These are phyloP conservation scores for Drosophila nigrodunni DNA, from an alignment of 1,140 invertebrate species.

Conservation along the genomic window DNA sequence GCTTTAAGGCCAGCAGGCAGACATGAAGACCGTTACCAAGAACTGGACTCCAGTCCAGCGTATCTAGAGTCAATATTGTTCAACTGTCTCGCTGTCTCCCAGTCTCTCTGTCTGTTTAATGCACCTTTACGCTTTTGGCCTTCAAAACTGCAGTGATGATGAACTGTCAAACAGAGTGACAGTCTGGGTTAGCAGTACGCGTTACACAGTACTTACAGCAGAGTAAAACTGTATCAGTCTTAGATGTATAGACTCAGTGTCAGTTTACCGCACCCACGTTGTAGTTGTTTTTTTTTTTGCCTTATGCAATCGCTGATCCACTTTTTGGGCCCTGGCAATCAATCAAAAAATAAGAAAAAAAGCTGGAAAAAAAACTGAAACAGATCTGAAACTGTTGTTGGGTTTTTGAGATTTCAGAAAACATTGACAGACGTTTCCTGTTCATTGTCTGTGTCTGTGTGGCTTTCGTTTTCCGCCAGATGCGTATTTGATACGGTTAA, in stretches of 20 bases:
- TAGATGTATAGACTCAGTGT: slow-evolving; percentile 6
- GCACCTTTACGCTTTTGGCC: slow-evolving; percentile 68
- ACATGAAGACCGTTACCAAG: slow-evolving; percentile 57
- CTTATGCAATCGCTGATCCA: slow-evolving; percentile 75
- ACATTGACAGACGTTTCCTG: slow-evolving; percentile 77
- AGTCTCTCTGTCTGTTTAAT: slow-evolving; percentile 29
- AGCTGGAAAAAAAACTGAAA: slow-evolving; percentile 24
- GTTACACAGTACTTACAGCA: background rate
- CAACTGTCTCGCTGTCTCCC: slow-evolving; percentile 10
- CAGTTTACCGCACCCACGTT: slow-evolving; percentile 6
- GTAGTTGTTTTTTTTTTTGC: slow-evolving; percentile 6
- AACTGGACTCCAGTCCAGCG: slow-evolving; percentile 43
- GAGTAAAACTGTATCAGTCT: background rate
- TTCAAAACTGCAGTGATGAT: slow-evolving; percentile 51
- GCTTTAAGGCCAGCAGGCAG: background rate
- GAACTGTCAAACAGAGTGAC: slow-evolving; percentile 23
- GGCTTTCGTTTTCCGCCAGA: slow-evolving; percentile 50
- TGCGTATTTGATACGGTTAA: slow-evolving; percentile 66
- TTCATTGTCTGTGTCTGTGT: slow-evolving; percentile 27
- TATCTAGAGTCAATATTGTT: slow-evolving; percentile 72
- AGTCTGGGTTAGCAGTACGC: slow-evolving; percentile 57
- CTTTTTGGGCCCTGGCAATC: slow-evolving; percentile 53
- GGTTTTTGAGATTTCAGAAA: slow-evolving; percentile 1
- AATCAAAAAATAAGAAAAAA: slow-evolving; percentile 49
- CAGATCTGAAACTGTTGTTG: background rate